Evolutionary conservation across 2,888 invertebrate genomes (phyloP), one percentile per base, ranked within the genome.

Genomic region (Leucozona laternaria): DNA sequence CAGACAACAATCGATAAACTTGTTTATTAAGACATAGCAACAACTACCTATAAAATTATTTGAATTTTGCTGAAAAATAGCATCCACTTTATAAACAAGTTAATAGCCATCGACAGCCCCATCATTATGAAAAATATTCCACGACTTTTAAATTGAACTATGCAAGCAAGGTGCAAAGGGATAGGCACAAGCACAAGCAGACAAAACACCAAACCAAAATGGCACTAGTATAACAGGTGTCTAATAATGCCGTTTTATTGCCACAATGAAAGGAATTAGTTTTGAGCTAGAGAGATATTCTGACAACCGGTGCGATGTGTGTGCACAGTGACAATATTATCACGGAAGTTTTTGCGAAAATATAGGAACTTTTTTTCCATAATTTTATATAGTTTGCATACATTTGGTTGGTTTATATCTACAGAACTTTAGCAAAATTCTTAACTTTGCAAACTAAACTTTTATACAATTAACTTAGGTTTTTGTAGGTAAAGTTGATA

Each of bases 151-250:
- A 53, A 17, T 68, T 68, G 25, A 68, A 53, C 15, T 68, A 2
- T 53, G 53, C 37, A 37, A 53, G 68, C 68, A n/a, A 22, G 25
- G 22, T 13, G 50, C 68, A 37, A 11, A 68, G 11, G 20, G 25
- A 64, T 17, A 7, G 5, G 53, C 55, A n/a, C 0, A 31, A 17
- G 10, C n/a, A 55, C 0, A 57, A 2, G 31, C 40, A 40, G 4
- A 20, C n/a, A 50, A 40, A 53, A 48, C 22, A 28, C 28, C 37
- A 40, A 66, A 10, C 11, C 11, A 66, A 60, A 60, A 66, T 66
- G 48, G 31, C 40, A 48, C 37, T 28, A 40, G 48, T 48, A 25
- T 40, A 79, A 60, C 84, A 80, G 80, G 80, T 84, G 80, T 53
- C 48, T 75, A 50, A n/a, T n/a, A 79, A 55, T 75, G 40, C 22